Conservation (phyloP, 2,888 invertebrate species). For the Chaitophorus viminalis region DNA sequence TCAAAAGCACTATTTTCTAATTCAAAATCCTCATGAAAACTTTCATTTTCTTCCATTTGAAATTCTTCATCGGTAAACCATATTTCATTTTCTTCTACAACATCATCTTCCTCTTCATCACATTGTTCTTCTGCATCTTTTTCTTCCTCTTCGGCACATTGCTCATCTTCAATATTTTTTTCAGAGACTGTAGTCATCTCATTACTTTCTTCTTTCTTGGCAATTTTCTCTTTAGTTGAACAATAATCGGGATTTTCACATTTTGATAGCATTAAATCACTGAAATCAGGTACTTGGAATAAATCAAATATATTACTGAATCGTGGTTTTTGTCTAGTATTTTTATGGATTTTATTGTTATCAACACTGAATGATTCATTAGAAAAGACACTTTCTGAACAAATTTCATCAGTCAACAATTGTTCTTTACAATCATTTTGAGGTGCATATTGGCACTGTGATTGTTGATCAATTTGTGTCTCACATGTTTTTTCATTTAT, state of each 20-base stretch:
- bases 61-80: not conserved
- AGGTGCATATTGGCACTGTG: not conserved
- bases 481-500: not conserved
- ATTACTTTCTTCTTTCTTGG: not conserved
- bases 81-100: not conserved
- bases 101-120: not conserved
- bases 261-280: not conserved
- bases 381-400: not conserved
- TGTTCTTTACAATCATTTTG: not conserved
- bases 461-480: not conserved
- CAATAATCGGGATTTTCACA: not conserved
- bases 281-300: constrained; percentile 44
- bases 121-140: not conserved
- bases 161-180: not conserved
- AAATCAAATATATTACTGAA: constrained; percentile 34
- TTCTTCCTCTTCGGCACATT: not conserved
- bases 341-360: not conserved
- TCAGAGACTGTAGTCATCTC: not conserved
- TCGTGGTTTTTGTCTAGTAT: not conserved
- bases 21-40: not conserved
- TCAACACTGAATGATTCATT: not conserved
- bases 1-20: not conserved
- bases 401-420: not conserved
- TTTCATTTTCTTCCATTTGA: not conserved
- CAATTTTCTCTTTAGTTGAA: not conserved